Conservation (phyloP, 2,797 vertebrate genomes). For the Propithecus deckenii region DNA sequence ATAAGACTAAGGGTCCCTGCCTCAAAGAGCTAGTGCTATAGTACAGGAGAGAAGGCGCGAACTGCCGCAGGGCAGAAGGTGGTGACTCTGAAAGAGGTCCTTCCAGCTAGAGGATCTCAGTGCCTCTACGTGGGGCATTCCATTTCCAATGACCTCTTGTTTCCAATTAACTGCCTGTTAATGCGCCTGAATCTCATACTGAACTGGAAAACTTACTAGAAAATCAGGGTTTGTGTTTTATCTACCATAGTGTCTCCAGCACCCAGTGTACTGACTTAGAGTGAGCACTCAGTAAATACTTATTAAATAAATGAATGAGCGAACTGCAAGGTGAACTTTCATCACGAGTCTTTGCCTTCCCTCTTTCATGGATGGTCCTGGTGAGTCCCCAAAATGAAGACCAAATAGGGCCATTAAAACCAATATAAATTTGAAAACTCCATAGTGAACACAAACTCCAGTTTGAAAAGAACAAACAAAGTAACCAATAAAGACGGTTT, state of each 20-base stretch:
- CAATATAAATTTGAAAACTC: not conserved
- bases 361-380: not conserved
- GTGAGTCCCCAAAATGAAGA: not conserved
- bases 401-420: not conserved
- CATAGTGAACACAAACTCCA: not conserved
- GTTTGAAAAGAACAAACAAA: not conserved
- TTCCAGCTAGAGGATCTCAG: not conserved
- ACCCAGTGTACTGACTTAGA: not conserved
- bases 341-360: too few species aligned
- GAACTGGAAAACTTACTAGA: not conserved
- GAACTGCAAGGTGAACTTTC: not conserved
- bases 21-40: not conserved
- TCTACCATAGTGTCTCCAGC: not conserved
- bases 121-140: not conserved
- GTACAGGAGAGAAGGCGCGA: not conserved
- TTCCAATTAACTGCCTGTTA: not conserved
- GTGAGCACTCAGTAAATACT: too few species aligned
- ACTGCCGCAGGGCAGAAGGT: not conserved
- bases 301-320: too few species aligned
- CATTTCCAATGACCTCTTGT: not conserved
- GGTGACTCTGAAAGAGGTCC: not conserved
- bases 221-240: not conserved
- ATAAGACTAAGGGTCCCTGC: not conserved
- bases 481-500: not conserved
- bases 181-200: not conserved